Conservation (phyloP, 2,113 vertebrate genomes). For the Leiothrix lutea region DNA sequence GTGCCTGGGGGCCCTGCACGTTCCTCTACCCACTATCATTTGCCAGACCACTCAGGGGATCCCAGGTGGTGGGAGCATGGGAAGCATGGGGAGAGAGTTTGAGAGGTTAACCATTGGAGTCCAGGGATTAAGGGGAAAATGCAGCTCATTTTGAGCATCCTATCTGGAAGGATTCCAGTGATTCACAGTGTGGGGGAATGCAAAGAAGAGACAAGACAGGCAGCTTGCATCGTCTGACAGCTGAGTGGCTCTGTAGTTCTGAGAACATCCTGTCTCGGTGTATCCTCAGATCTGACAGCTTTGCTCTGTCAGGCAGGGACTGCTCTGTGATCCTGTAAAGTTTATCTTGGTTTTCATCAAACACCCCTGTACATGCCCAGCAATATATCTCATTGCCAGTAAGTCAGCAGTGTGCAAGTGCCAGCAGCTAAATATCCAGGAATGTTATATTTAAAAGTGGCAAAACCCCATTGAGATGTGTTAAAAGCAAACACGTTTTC, state of each 20-base stretch:
- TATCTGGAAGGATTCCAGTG: neutral
- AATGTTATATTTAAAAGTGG: neutral
- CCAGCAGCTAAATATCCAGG: neutral
- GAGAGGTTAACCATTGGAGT: neutral
- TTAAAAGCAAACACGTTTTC: neutral
- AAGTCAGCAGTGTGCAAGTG: neutral
- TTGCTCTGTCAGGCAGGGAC: slow-evolving; percentile 21
- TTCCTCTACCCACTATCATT: neutral
- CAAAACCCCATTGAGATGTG: neutral
- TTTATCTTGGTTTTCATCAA: slow-evolving; percentile 59
- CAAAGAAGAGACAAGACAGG: neutral
- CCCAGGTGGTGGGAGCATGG: neutral
- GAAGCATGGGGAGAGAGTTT: neutral
- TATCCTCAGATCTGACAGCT: neutral
- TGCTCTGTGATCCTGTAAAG: slow-evolving; percentile 60
- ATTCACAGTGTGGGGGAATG: neutral
- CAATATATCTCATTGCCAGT: slow-evolving; percentile 27
- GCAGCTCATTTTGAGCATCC: neutral
- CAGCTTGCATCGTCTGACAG: neutral
- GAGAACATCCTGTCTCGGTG: neutral
- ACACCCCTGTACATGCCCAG: slow-evolving; percentile 47
- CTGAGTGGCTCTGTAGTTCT: neutral
- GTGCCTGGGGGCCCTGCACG: neutral
- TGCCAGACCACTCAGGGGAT: neutral
- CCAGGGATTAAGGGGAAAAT: neutral